Evolutionary conservation across 2,888 invertebrate species (phyloP).

Genomic region (Nomada fabriciana): DNA sequence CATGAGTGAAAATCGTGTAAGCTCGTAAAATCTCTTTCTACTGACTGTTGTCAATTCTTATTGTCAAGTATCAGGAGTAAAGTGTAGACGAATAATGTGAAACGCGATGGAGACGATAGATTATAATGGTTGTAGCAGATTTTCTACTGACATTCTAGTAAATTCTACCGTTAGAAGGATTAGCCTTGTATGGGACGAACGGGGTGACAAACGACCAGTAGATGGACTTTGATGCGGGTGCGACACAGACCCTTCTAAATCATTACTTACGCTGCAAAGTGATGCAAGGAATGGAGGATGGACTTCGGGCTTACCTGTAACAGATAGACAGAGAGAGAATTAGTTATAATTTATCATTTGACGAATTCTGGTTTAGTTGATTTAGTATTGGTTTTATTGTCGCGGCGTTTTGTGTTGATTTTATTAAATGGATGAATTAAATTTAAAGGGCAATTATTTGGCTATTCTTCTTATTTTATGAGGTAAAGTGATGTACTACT

Average conservation of each 20-base stretch:
- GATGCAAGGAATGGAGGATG: background rate
- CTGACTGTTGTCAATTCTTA: background rate
- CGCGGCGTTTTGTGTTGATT: too few relatives aligned
- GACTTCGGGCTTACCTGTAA: conserved; percentile 43
- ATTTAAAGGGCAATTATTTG: too few relatives aligned
- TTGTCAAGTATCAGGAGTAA: conserved; percentile 16
- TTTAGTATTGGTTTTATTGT: too few relatives aligned
- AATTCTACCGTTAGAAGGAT: conserved; percentile 31
- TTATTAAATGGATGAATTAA: too few relatives aligned
- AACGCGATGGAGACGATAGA: conserved; percentile 22
- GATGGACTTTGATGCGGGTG: conserved; percentile 23
- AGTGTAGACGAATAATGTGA: conserved; percentile 40
- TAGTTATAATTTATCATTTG: background rate
- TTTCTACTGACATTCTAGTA: conserved; percentile 21
- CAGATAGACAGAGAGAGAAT: background rate
- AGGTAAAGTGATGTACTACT: too few relatives aligned
- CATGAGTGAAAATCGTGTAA: conserved; percentile 4
- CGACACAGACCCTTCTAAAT: conserved; percentile 10
- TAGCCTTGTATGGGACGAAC: background rate
- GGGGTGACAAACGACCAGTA: conserved; percentile 23
- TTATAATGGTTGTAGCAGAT: conserved; percentile 10
- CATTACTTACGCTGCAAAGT: conserved; percentile 30
- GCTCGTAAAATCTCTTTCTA: too few relatives aligned
- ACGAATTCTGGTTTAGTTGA: background rate
- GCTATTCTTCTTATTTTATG: too few relatives aligned